A percentile compares a stretch with the other conserved stretches of the same genome.
Conservation (phyloP, 2,888 invertebrate species). For the Stratiomys singularior region DNA sequence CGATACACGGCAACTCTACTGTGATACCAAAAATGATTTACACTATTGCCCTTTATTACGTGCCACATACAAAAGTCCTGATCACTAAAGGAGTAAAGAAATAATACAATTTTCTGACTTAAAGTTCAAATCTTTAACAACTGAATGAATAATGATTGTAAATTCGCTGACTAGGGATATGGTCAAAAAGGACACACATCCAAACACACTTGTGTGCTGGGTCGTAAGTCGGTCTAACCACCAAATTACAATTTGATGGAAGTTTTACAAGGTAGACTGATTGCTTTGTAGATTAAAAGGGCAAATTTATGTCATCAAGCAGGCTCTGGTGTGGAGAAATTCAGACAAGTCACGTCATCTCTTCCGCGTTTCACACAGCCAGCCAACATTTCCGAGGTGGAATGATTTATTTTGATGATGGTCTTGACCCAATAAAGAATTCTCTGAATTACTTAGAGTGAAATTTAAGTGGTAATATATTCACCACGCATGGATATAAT, state of each 20-base stretch:
- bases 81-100: slow-evolving; percentile 31
- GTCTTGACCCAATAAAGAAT: slow-evolving; percentile 15
- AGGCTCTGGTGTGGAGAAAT: slow-evolving; percentile 31
- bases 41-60: slow-evolving; percentile 27
- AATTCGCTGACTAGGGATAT: slow-evolving; percentile 6
- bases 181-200: background rate
- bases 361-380: background rate
- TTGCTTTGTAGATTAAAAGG: slow-evolving; percentile 36
- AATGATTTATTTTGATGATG: slow-evolving; percentile 36
- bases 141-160: slow-evolving; percentile 44
- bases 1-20: too few relatives aligned
- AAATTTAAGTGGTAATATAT: too few relatives aligned
- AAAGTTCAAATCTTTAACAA: slow-evolving; percentile 37
- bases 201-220: background rate
- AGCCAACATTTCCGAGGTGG: background rate
- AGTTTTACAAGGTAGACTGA: slow-evolving; percentile 46
- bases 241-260: slow-evolving; percentile 46
- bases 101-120: slow-evolving; percentile 38
- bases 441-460: too few relatives aligned
- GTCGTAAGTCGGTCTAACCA: background rate
- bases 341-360: slow-evolving; percentile 31
- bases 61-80: background rate
- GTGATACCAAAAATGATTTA: too few relatives aligned
- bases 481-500: too few relatives aligned
- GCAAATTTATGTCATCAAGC: slow-evolving; percentile 45